phyloP scores from a whole-genome alignment of 2,113 vertebrate genomes.

The Shinisaurus crocodilurus region DNA sequence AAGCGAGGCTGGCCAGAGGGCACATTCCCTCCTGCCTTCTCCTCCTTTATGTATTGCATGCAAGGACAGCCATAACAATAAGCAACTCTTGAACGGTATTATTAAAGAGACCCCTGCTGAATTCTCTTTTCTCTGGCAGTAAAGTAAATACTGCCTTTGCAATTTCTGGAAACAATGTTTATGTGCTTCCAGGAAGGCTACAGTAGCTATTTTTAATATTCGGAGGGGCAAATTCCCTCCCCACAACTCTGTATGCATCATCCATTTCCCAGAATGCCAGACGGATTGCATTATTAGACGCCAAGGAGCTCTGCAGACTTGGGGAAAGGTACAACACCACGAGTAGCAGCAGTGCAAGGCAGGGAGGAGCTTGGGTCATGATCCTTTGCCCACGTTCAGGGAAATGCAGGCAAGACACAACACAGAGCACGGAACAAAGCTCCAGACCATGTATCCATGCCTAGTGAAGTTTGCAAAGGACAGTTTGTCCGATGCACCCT shows the following conservation, averaged over 20 bases:
- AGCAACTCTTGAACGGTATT: background rate
- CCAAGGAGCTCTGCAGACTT: slow-evolving; percentile 19
- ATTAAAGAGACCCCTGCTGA: background rate
- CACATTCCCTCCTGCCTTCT: too few species aligned
- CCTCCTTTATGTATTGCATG: background rate
- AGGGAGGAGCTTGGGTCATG: slow-evolving; percentile 31
- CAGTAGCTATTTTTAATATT: slow-evolving; percentile 20
- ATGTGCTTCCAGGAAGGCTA: slow-evolving; percentile 31
- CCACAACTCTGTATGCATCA: slow-evolving; percentile 28
- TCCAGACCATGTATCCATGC: background rate
- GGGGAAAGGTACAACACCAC: slow-evolving; percentile 30
- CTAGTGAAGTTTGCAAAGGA: background rate
- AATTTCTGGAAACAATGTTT: slow-evolving; percentile 33
- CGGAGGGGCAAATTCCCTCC: background rate
- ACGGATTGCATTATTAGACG: slow-evolving; percentile 53
- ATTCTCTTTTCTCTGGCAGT: background rate
- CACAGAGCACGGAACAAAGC: background rate
- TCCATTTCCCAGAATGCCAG: slow-evolving; percentile 1
- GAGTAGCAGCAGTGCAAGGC: slow-evolving; percentile 25
- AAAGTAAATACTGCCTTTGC: background rate
- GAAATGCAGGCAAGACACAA: slow-evolving; percentile 37
- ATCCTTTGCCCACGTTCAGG: slow-evolving; percentile 46
- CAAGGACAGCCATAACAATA: background rate
- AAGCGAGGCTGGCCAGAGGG: too few species aligned
- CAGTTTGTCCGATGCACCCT: background rate